Evolutionary conservation across 1,140 invertebrate genomes (phyloP).

Genomic region (Heliothis subflexa): DNA sequence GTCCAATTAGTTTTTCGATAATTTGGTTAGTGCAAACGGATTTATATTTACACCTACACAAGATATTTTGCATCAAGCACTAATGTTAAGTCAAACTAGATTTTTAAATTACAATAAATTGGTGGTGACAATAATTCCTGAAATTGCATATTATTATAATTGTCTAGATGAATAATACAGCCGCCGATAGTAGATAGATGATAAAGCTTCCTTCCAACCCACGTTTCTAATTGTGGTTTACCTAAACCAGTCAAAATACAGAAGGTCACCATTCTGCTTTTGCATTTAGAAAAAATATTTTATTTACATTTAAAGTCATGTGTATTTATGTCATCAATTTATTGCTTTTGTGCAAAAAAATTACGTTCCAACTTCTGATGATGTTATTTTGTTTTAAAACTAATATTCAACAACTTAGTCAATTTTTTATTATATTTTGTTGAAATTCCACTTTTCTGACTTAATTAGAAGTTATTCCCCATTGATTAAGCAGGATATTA

Average conservation of each 20-base stretch:
- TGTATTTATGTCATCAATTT: too few relatives aligned
- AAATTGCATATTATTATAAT: slow-evolving; percentile 2
- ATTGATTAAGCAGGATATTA: too few relatives aligned
- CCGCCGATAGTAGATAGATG: slow-evolving; percentile 3
- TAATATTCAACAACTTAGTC: too few relatives aligned
- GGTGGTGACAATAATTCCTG: slow-evolving; percentile 37
- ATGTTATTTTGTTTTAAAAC: too few relatives aligned
- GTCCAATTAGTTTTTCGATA: not conserved
- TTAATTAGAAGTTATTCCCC: too few relatives aligned
- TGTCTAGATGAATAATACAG: not conserved
- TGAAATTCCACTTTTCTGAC: too few relatives aligned
- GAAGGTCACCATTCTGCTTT: slow-evolving; percentile 6
- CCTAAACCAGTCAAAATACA: not conserved
- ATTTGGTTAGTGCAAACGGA: too few relatives aligned
- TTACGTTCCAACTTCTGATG: too few relatives aligned
- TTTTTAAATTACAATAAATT: slow-evolving; percentile 6
- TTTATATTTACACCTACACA: too few relatives aligned
- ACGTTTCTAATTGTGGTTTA: not conserved
- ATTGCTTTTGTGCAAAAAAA: too few relatives aligned
- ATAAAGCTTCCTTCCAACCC: slow-evolving; percentile 8
- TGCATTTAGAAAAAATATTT: not conserved
- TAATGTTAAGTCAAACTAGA: not conserved
- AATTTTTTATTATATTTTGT: not conserved
- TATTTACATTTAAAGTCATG: too few relatives aligned
- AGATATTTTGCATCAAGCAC: slow-evolving; percentile 1